Conservation (phyloP, 2,797 vertebrate genomes). For the Enteromius viviparus region DNA sequence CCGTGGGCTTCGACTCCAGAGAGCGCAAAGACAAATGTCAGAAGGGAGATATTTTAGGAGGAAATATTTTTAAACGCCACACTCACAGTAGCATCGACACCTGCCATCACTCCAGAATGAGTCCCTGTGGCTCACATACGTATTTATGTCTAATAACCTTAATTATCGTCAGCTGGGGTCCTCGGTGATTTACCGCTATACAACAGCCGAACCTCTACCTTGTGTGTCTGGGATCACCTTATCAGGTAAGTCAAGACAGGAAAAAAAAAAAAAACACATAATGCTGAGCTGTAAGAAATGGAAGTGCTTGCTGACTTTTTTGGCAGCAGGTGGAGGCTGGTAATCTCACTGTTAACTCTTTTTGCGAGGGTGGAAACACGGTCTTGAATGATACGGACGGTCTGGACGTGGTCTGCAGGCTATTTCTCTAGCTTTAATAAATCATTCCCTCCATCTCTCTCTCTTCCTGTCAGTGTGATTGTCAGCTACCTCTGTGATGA, state of each 20-base stretch:
- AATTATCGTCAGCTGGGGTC: slow-evolving; percentile 55
- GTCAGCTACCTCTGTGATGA: slow-evolving; percentile 60
- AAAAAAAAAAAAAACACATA: not conserved
- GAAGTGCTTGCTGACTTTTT: slow-evolving; percentile 33
- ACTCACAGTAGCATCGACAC: slow-evolving; percentile 22
- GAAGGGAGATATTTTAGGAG: slow-evolving; percentile 54
- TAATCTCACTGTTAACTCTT: slow-evolving; percentile 36
- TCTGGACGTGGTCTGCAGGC: slow-evolving; percentile 21
- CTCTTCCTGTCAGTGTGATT: slow-evolving; percentile 58
- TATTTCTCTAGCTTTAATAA: slow-evolving; percentile 59
- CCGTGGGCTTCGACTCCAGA: slow-evolving; percentile 9
- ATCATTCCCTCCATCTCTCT: slow-evolving; percentile 54
- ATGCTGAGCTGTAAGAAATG: slow-evolving; percentile 5
- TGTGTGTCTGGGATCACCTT: slow-evolving; percentile 18
- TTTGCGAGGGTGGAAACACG: slow-evolving; percentile 4
- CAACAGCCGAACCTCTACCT: slow-evolving; percentile 26
- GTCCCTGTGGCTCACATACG: slow-evolving; percentile 40
- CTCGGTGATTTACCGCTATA: slow-evolving; percentile 41
- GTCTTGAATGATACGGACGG: slow-evolving; percentile 40
- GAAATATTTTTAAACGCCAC: slow-evolving; percentile 56
- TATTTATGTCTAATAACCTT: slow-evolving; percentile 57
- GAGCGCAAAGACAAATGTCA: slow-evolving; percentile 45
- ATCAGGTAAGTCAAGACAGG: slow-evolving; percentile 13
- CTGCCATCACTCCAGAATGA: slow-evolving; percentile 35
- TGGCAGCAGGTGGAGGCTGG: slow-evolving; percentile 19